These are phyloP conservation scores for Tachyglossus aculeatus DNA, from an alignment of 2,797 vertebrate species.

Conservation along the genomic window DNA sequence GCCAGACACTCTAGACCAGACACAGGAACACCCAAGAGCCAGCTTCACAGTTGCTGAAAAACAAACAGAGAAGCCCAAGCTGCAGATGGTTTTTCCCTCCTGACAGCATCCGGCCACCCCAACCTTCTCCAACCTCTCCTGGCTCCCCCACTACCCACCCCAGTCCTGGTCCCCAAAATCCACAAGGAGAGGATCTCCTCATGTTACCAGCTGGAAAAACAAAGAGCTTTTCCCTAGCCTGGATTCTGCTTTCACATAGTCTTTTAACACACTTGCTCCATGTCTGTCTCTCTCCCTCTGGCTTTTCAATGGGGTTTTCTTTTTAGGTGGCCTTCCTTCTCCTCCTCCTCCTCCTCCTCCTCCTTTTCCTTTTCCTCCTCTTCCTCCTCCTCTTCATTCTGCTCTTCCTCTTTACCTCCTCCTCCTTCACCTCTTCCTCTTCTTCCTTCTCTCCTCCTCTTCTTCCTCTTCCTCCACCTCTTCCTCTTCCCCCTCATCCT, in stretches of 20 bases:
- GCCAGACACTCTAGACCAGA: neutral
- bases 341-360: neutral
- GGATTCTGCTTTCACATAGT: neutral
- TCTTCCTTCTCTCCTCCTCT: fast-evolving
- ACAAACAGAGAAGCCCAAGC: neutral
- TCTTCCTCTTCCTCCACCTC: too few relatives aligned
- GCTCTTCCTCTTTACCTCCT: too few relatives aligned
- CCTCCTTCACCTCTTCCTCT: fast-evolving
- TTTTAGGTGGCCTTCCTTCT: neutral
- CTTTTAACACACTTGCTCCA: neutral
- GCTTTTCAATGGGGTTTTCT: too few relatives aligned
- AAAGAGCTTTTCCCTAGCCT: neutral
- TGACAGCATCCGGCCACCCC: neutral
- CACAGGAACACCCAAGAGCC: neutral
- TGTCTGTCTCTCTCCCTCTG: neutral
- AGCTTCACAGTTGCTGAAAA: neutral
- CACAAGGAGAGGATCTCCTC: neutral
- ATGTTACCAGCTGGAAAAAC: neutral
- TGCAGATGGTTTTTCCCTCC: too few relatives aligned
- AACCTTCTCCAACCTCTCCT: neutral
- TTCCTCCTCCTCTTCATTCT: neutral
- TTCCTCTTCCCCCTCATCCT: too few relatives aligned
- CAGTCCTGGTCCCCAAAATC: neutral
- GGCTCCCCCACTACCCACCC: neutral
- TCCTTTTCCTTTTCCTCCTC: neutral